Evolutionary conservation across 2,113 vertebrate genomes (phyloP), one percentile per base, ranked within the genome.

Genomic region (Sebastes fasciatus): DNA sequence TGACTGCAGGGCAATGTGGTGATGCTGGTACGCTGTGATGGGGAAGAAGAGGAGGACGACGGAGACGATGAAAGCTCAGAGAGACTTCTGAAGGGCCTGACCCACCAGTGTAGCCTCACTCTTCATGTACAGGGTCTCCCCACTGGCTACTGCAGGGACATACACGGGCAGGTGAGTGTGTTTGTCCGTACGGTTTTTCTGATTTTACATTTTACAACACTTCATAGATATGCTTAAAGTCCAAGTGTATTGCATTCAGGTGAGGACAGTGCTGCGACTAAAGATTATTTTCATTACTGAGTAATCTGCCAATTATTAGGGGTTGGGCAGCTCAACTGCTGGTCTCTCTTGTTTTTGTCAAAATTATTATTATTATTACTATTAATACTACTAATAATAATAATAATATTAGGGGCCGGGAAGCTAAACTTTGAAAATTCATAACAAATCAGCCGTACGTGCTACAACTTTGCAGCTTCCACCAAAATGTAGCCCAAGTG

Each of bases 141-240:
- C 2, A 99, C 97, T 0, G 98, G 98, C 13, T 98, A 95, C 95
- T 99, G 98, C 94, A 97, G 93, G 92, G 98, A 99, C 4, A 96
- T 99, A 2, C 98, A 99, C 0, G 98, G 98, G 19, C 96, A 99
- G 97, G 98, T 99, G 74, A 66, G 81, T 64, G 34, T 34, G n/a
- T 66, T 8, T 64, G 0, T 66, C 4, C 1, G 16, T 5, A 21
- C 13, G 48, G 48, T 55, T 10, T 79, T 40, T 62, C 16, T 14
- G 17, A 43, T 6, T 26, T 17, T 7, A 9, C 11, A n/a, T 7
- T 46, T n/a, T 62, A 9, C 2, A 34, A 51, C 23, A 51, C 45
- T 13, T 26, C 13, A 72, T 10, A 46, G 54, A 58, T 58, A 19
- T 58, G 54, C 19, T n/a, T 5, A 6, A 6, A 23, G 11, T 73